These are phyloP conservation scores for Diorhabda elongata DNA, from an alignment of 1,140 invertebrate genomes.

Conservation along the genomic window DNA sequence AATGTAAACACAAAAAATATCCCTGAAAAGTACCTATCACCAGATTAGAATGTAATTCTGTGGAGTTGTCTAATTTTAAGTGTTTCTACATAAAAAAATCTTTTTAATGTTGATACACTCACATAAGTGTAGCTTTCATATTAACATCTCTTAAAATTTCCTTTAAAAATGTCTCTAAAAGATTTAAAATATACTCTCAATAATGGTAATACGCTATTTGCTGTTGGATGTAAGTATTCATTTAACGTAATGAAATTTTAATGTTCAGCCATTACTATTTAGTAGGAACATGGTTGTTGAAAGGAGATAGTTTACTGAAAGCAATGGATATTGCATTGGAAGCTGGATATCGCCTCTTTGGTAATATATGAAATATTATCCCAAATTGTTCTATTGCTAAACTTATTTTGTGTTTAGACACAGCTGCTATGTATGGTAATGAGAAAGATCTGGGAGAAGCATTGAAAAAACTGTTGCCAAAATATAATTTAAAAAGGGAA, in stretches of 20 bases:
- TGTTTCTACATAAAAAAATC: too few species aligned
- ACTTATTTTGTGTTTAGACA: constrained; percentile 55
- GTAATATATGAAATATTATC: constrained; percentile 10
- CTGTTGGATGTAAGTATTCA: background rate
- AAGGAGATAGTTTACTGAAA: constrained; percentile 19
- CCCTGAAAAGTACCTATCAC: too few species aligned
- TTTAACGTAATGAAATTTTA: too few species aligned
- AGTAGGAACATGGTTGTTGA: constrained; percentile 30
- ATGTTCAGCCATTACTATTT: constrained; percentile 4
- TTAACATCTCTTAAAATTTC: background rate
- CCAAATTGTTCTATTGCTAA: background rate
- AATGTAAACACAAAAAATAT: too few species aligned
- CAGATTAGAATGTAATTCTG: too few species aligned
- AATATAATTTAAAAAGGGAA: constrained; percentile 59
- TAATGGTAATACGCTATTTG: background rate
- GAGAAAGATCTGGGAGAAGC: constrained; percentile 64
- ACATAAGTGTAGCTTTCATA: too few species aligned
- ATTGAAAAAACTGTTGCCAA: constrained; percentile 57
- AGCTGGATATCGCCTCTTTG: constrained; percentile 28
- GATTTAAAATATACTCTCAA: background rate
- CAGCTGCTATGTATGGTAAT: constrained; percentile 70
- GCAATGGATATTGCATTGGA: constrained; percentile 24
- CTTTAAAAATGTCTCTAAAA: background rate
- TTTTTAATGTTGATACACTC: too few species aligned
- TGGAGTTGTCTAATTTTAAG: too few species aligned